Base-by-base conservation (phyloP, 2,888 invertebrate genomes). In the Aphidoletes aphidimyza region DNA sequence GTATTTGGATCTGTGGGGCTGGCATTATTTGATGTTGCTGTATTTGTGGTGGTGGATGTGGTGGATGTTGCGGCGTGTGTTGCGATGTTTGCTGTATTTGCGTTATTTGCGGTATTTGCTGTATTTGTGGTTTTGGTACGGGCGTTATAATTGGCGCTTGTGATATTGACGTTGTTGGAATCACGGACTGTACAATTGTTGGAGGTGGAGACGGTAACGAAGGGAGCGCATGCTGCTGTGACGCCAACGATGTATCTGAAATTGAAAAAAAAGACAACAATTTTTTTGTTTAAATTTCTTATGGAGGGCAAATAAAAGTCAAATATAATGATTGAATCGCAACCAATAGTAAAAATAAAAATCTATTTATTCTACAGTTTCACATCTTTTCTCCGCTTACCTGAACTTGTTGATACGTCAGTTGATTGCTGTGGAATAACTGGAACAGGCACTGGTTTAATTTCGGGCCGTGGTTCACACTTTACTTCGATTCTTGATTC, bases 141-240 rank as follows among this genome's bases (percentile, higher is more conserved):
- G 54, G 54, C 14, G 22, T 22, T 3, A 54, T 22, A 6, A 54
- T 54, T 14, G 83, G 39, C 1, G 0, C 14, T 6, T 83, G 83
- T 39, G n/a, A 8, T 83, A 39, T 39, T 39, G 84, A 37, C 47
- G 83, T 81, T 39, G 85, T 47, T n/a, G 26, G 69, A 69, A 69
- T 69, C 11, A 19, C 83, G 83, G 85, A 30, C 9, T 83, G 47
- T 84, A 69, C 30, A 34, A 49, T 83, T 85, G 69, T 37, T 42
- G 84, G 84, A 84, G 85, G 69, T 45, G 84, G 26, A 11, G 49
- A 45, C 34, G 84, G 69, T 14, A 69, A 69, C 14, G 69, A 69
- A 14, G 69, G 30, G 1, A 11, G 30, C n/a, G 84, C 26, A 30
- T 45, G 84, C 3, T 84, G 84, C 1, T 30, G 30, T 11, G 30